A percentile compares a stretch with the other conserved stretches of the same genome.
phyloP scores from a whole-genome alignment of 2,888 invertebrate genomes.

The Eutolmus rufibarbis region DNA sequence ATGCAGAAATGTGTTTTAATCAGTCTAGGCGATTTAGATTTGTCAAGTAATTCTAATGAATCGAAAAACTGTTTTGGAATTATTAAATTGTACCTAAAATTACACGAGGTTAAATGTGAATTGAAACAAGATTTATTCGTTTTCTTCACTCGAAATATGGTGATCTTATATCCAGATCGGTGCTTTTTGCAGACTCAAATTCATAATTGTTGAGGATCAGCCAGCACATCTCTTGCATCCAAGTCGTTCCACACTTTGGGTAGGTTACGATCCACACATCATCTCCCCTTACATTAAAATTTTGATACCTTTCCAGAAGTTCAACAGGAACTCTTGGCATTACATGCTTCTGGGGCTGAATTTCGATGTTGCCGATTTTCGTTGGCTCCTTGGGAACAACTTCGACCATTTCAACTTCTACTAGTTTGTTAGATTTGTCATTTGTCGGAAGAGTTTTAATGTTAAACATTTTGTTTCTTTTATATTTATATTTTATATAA shows the following conservation, averaged over 20 bases:
- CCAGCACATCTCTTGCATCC: slow-evolving; percentile 61
- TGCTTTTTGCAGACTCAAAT: slow-evolving; percentile 55
- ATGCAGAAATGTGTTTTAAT: slow-evolving; percentile 59
- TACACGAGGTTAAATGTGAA: not conserved
- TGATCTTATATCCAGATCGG: slow-evolving; percentile 57
- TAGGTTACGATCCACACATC: slow-evolving; percentile 60
- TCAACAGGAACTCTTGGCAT: not conserved
- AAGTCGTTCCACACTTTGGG: slow-evolving; percentile 60
- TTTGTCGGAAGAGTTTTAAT: not conserved
- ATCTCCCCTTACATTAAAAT: slow-evolving; percentile 57
- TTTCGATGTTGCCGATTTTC: not conserved
- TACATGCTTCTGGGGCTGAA: not conserved
- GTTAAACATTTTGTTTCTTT: not conserved
- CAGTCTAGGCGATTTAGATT: slow-evolving; percentile 55
- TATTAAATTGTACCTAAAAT: not conserved
- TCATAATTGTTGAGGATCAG: slow-evolving; percentile 57
- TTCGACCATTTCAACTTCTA: not conserved
- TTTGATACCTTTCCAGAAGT: slow-evolving; percentile 51
- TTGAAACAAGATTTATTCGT: not conserved
- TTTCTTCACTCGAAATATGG: slow-evolving; percentile 54
- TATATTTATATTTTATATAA: not conserved
- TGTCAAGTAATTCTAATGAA: slow-evolving; percentile 49
- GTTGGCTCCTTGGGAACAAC: not conserved
- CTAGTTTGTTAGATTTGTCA: not conserved
- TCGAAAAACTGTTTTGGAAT: not conserved